Percentiles rank a stretch among this genome's conserved stretches.
Evolutionary conservation across 2,888 invertebrate genomes (phyloP).

Genomic region (Notocelia uddmanniana): DNA sequence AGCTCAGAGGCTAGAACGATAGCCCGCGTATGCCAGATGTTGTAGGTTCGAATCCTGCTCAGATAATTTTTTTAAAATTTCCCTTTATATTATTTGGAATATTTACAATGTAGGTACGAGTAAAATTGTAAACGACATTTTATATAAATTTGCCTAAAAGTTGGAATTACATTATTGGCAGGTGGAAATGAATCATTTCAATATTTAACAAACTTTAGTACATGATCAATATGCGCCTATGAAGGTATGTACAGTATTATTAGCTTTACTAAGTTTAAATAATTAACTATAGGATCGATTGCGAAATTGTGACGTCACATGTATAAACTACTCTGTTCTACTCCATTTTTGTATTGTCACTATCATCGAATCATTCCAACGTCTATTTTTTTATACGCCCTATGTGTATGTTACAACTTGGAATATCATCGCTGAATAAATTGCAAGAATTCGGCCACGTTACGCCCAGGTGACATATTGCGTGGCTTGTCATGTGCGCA

Average conservation of each 20-base stretch:
- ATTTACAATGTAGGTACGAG: no score
- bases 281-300: slow-evolving; percentile 20
- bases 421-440: background rate
- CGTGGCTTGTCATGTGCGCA: no score
- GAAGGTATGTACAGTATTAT: slow-evolving; percentile 84
- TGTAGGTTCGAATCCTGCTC: no score
- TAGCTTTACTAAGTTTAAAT: slow-evolving; percentile 81
- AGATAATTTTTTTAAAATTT: no score
- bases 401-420: background rate
- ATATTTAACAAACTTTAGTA: slow-evolving; percentile 6
- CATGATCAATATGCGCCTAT: slow-evolving; percentile 61
- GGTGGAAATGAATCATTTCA: background rate
- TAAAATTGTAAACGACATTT: no score
- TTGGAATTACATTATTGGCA: background rate
- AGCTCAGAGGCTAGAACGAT: no score
- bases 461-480: no score
- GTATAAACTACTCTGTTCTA: background rate
- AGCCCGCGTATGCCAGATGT: no score
- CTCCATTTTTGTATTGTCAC: background rate
- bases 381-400: no score
- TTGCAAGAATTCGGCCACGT: background rate
- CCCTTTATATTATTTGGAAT: no score
- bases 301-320: slow-evolving; percentile 25
- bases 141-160: background rate
- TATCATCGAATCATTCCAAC: background rate